Conservation (phyloP, 2,113 vertebrate species). For the Calidris pugnax region DNA sequence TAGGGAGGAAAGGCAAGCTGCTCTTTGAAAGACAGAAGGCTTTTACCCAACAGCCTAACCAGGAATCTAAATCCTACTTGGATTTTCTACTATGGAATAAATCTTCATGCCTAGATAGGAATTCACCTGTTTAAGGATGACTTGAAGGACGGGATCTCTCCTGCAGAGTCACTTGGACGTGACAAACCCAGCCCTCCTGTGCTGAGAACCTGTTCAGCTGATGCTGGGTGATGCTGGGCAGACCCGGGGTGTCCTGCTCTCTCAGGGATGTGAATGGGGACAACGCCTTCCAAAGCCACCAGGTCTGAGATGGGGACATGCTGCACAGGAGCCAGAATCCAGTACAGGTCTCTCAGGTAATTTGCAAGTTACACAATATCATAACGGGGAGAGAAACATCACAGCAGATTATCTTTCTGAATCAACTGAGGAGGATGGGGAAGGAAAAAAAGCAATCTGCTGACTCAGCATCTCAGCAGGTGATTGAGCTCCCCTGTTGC, state of each 20-base stretch:
- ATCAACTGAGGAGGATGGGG: neutral
- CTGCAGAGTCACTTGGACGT: neutral
- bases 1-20: neutral
- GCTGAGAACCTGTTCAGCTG: neutral
- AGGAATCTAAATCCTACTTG: neutral
- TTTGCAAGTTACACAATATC: neutral
- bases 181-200: neutral
- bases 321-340: neutral
- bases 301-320: neutral
- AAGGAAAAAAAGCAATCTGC: neutral
- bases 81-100: neutral
- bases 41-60: neutral
- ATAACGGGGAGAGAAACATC: neutral
- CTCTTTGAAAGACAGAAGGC: neutral
- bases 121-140: neutral
- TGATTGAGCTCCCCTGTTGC: fast-evolving
- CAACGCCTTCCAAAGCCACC: fast-evolving
- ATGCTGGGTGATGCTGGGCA: neutral
- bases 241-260: neutral
- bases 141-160: neutral
- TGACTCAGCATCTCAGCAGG: neutral
- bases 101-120: neutral
- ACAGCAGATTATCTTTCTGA: neutral
- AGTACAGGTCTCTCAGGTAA: neutral
- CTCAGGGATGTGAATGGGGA: fast-evolving